Evolutionary conservation across 2,113 vertebrate genomes (phyloP), one percentile per base, ranked within the genome.

Genomic region (Xiphophorus hellerii): DNA sequence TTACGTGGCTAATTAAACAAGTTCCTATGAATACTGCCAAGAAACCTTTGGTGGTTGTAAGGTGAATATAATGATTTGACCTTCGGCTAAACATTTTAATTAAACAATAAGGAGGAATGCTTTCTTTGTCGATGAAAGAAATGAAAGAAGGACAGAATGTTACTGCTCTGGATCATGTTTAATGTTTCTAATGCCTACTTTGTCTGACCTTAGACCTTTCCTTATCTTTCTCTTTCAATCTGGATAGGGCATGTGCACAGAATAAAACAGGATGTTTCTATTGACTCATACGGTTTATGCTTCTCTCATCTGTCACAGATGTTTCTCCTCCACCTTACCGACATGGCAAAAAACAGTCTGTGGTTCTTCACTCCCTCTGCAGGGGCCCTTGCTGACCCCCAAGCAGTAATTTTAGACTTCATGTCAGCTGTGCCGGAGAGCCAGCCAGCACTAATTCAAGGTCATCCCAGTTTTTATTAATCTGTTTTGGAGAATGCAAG

Each of bases 361-460:
- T 92, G 89, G 84, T 90, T 90, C 84, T 87, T 78, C 66, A 51
- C 68, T 94, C 94, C 91, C 91, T 76, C n/a, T 79, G 75, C 75
- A 66, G 82, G 60, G 78, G 77, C 85, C 91, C 90, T 88, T 70
- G 0, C 67, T 92, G 93, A 93, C 93, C 94, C 89, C 88, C 83
- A 81, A 90, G 91, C 90, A 89, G 92, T 94, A 94, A 95, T 95
- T 94, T 93, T 93, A 92, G 91, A 93, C 87, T 90, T 88, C 83
- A 90, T 92, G 92, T 92, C 71, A 72, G 81, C 89, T 79, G 85
- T 86, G 90, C 92, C 87, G 92, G 83, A 79, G 85, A 90, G 79
- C 76, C 81, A 79, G 82, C 77, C 81, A 83, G 62, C 69, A 80
- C 86, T 92, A 93, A 92, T 92, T 91, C 92, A 94, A 94, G 94